Base-by-base conservation (phyloP, 2,797 vertebrate genomes). In the Babyrousa celebensis region DNA sequence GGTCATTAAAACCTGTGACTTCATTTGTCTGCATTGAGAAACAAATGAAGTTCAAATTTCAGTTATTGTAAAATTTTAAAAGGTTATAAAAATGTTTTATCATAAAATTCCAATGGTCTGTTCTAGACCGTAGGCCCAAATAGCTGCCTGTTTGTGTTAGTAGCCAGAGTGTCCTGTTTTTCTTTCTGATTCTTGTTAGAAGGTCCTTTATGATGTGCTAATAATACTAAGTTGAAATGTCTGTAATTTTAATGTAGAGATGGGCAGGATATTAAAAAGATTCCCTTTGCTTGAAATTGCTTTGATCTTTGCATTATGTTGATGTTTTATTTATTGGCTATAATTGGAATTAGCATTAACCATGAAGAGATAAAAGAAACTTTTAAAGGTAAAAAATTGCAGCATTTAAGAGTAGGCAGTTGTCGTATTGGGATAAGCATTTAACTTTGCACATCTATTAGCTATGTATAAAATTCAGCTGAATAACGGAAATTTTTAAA, bases 401-500 rank as follows among this genome's bases (percentile, higher is more conserved):
- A 7, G 20, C 0, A 36, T 65, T 89, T 8, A 0, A 0, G 27
- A n/a, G 52, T 14, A 65, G 20, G 21, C 60, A 20, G 12, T 77
- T 62, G 3, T 54, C 18, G 40, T 63, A 21, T 95, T 91, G 83
- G 32, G 27, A n/a, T 70, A 92, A 85, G 25, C 74, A 63, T n/a
- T 96, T 58, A 68, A 71, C 71, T 86, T 85, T 29, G 80, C 9
- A 0, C 0, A 20, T 23, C 40, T 1, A 5, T 92, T 96, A 63
- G 93, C 96, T 97, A 2, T 97, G 97, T 97, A 90, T 97, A 97
- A 98, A 98, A 98, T 99, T 97, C 71, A 78, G 97, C 95, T 94
- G 85, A 98, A 98, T 97, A 98, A 98, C 98, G 98, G 97, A 36
- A 15, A 82, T 78, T 71, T 96, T 96, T 29, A 14, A 20, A 5